Evolutionary conservation across 1,140 invertebrate species (phyloP).

Genomic region (Berghia stephanieae): DNA sequence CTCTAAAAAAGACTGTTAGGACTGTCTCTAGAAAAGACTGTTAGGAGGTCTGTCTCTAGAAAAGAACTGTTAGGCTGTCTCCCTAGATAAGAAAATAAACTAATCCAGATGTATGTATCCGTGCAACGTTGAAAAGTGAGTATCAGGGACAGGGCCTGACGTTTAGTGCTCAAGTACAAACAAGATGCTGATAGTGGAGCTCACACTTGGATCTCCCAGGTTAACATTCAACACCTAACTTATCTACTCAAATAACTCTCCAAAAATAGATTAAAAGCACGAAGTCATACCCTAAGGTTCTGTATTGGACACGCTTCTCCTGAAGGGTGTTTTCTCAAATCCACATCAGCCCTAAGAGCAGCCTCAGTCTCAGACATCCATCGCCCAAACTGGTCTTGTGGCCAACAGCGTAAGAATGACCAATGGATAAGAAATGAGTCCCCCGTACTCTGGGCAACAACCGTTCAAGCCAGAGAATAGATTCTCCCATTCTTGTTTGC

Average conservation of each 20-base stretch:
- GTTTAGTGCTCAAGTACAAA: too few species aligned
- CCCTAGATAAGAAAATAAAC: too few species aligned
- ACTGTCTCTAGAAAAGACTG: too few species aligned
- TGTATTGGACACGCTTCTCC: constrained; percentile 87
- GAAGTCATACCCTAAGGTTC: constrained; percentile 77
- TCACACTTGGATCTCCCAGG: too few species aligned
- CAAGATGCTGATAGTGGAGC: too few species aligned
- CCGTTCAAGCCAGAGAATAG: constrained; percentile 81
- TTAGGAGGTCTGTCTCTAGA: too few species aligned
- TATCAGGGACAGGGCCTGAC: too few species aligned
- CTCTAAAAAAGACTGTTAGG: too few species aligned
- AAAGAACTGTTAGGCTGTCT: too few species aligned
- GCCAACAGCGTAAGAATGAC: constrained; percentile 77
- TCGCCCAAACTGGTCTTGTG: constrained; percentile 77
- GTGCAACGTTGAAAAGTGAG: too few species aligned
- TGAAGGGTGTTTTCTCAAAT: constrained; percentile 80
- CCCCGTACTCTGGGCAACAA: constrained; percentile 61
- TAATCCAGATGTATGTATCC: too few species aligned
- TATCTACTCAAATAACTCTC: background rate
- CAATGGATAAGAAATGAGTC: constrained; percentile 64
- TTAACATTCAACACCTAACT: background rate
- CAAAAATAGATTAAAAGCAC: background rate
- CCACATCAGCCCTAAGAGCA: constrained; percentile 73
- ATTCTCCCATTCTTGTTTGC: constrained; percentile 82
- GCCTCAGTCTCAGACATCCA: constrained; percentile 92